phyloP scores from a whole-genome alignment of 2,888 invertebrate species.

The Thalpophila matura region DNA sequence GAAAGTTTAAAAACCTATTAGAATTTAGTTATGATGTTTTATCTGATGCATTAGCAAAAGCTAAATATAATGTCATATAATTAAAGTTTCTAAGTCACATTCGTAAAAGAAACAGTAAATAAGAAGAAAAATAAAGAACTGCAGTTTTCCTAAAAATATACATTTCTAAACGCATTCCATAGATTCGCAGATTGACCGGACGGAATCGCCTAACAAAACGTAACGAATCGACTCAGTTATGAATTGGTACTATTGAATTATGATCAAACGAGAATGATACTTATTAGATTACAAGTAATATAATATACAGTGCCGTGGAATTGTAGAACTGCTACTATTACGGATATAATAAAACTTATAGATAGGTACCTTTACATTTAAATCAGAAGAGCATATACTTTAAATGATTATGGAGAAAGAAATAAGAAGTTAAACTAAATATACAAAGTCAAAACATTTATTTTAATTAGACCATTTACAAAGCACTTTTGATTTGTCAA shows the following conservation, averaged over 20 bases:
- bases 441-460: too few relatives aligned
- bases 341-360: constrained; percentile 13
- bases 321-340: constrained; percentile 26
- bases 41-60: not conserved
- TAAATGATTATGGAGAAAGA: too few relatives aligned
- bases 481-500: too few relatives aligned
- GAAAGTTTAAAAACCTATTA: too few relatives aligned
- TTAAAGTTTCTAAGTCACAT: not conserved
- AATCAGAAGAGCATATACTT: not conserved
- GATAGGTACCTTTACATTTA: constrained; percentile 11
- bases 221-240: constrained; percentile 41
- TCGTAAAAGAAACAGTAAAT: not conserved
- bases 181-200: constrained; percentile 37
- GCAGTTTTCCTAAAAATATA: not conserved
- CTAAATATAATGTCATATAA: too few relatives aligned
- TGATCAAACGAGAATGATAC: constrained; percentile 55
- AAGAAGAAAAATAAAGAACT: not conserved
- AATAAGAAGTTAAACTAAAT: not conserved
- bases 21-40: not conserved
- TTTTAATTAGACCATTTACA: too few relatives aligned
- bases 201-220: constrained; percentile 50
- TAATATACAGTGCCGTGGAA: constrained; percentile 38
- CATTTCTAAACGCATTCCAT: constrained; percentile 27
- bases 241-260: constrained; percentile 51
- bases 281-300: constrained; percentile 60